Conservation (phyloP, 2,888 invertebrate genomes). For the Lithophane leautieri region DNA sequence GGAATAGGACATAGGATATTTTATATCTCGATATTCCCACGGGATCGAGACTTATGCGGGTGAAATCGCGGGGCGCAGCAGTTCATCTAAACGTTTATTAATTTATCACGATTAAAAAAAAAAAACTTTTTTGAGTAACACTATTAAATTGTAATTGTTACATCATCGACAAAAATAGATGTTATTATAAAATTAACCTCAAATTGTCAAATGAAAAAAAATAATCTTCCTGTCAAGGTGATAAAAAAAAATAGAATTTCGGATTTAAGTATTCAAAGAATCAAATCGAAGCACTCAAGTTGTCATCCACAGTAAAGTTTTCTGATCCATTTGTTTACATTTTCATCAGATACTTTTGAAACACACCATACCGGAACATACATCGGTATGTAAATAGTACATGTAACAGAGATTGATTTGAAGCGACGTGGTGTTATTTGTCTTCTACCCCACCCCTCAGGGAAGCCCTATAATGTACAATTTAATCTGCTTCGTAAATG, state of each 20-base stretch:
- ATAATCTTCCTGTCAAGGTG: neutral
- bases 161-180: no score
- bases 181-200: no score
- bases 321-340: neutral
- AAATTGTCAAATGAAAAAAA: neutral
- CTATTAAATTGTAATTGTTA: no score
- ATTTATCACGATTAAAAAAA: no score
- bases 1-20: no score
- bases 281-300: neutral
- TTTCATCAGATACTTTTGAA: neutral
- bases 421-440: constrained; percentile 7
- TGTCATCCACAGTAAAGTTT: neutral
- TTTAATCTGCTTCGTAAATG: constrained; percentile 42
- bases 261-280: neutral
- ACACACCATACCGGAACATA: neutral
- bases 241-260: neutral
- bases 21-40: no score
- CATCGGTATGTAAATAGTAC: constrained; percentile 8
- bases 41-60: no score
- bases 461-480: constrained; percentile 42
- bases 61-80: no score
- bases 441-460: constrained; percentile 12
- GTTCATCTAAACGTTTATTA: no score
- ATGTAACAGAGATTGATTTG: constrained; percentile 23
- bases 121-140: no score